Percentiles rank a stretch among this genome's conserved stretches.
Evolutionary conservation across 2,113 vertebrate genomes (phyloP).

Genomic region (Malurus cyaneus): DNA sequence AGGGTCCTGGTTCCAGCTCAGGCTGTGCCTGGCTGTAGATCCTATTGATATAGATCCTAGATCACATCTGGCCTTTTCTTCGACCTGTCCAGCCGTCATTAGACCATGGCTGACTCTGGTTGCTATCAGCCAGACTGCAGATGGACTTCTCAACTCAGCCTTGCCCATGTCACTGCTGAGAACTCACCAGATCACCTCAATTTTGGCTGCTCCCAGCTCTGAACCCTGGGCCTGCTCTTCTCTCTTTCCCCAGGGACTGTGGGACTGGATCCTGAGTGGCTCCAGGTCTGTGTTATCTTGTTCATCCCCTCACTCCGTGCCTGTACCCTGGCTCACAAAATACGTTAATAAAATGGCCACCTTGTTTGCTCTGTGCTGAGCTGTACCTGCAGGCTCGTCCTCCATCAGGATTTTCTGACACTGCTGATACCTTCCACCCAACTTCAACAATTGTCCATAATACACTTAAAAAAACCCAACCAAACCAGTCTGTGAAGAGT

Average conservation of each 20-base stretch:
- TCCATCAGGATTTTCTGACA: background rate
- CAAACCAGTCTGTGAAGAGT: background rate
- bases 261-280: background rate
- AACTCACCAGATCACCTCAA: background rate
- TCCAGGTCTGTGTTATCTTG: accelerated
- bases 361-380: background rate
- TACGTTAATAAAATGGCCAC: accelerated
- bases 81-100: accelerated
- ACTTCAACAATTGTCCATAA: accelerated
- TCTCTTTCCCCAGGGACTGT: background rate
- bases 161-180: accelerated
- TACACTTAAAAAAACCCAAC: accelerated
- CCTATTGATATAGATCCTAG: accelerated
- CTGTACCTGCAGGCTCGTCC: background rate
- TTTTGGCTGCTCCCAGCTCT: background rate
- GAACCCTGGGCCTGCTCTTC: background rate
- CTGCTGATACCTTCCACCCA: background rate
- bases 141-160: background rate
- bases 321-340: background rate
- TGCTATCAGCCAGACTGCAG: background rate
- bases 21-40: background rate
- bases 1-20: accelerated
- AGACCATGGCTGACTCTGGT: background rate
- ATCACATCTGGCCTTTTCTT: accelerated
- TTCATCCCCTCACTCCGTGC: accelerated